Base-by-base conservation (phyloP, 2,113 vertebrate genomes). In the Lepidothrix coronata region DNA sequence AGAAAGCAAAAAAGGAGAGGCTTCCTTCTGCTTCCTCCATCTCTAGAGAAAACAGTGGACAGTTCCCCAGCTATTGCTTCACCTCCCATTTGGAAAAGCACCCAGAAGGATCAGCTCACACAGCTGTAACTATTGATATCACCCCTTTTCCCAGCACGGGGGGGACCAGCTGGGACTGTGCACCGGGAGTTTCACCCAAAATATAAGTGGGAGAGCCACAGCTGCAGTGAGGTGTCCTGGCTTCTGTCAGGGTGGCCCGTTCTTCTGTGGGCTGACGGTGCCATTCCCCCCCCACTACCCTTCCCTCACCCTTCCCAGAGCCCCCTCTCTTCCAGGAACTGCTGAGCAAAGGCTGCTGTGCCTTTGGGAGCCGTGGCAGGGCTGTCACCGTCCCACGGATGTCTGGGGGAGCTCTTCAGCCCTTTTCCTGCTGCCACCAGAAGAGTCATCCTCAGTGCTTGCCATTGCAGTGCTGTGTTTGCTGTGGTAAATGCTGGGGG, bases 91-190 rank as follows among this genome's bases (percentile, higher is more conserved):
- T 54, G 41, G 46, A 57, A 86, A 66, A 87, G 22, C 55, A 74
- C 0, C 2, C 7, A 6, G 11, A 61, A 37, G 31, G 18, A 18
- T 41, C 8, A 33, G 46, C 35, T 67, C 0, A 0, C 51, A 10
- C 5, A 41, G 46, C n/a, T 57, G 44, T 44, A 5, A 3, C 28
- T 23, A 0, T 5, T 39, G 72, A 8, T 39, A 28, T 9, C 21
- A 21, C 1, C 4, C 1, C 2, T 5, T 17, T 22, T 49, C 33
- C 61, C 52, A 54, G 44, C 1, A 0, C 25, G 3, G 20, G 33
- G 33, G 37, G 58, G 33, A 74, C 4, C 7, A n/a, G 48, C 57
- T 54, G 6, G 37, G 52, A 4, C 79, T 24, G 58, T 25, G 30
- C 59, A 5, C 33, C 44, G 27, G 65, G 61, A 41, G 6, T 4